A percentile compares a stretch with the other conserved stretches of the same genome.
These are phyloP conservation scores for Rynchops niger DNA, from an alignment of 2,113 vertebrate genomes.

Conservation along the genomic window DNA sequence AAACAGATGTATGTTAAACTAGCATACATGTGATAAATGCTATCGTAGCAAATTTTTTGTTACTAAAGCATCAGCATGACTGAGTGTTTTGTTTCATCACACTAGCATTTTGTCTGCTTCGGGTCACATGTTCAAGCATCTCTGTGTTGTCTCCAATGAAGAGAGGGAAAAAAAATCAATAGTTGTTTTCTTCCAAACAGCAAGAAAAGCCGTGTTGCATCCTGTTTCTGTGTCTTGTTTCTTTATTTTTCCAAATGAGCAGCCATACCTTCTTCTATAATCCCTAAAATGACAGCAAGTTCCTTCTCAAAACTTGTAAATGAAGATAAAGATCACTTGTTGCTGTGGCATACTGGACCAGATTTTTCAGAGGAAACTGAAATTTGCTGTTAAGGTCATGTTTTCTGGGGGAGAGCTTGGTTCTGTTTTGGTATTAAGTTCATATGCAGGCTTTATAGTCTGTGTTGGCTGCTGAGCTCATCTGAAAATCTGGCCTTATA, in stretches of 20 bases:
- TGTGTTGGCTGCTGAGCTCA: background rate
- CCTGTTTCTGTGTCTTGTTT: background rate
- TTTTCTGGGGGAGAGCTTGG: background rate
- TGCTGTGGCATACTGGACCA: background rate
- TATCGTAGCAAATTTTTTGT: background rate
- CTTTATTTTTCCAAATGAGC: background rate
- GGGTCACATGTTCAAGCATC: background rate
- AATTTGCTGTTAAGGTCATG: background rate
- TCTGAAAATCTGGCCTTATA: background rate
- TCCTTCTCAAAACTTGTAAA: background rate
- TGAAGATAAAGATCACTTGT: background rate
- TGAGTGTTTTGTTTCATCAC: background rate
- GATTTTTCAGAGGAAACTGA: background rate
- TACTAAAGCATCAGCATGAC: background rate
- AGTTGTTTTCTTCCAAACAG: background rate
- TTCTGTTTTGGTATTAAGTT: background rate
- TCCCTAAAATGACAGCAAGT: background rate
- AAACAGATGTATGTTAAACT: background rate
- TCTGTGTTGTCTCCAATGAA: background rate
- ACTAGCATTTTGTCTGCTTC: background rate
- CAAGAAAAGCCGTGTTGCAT: background rate
- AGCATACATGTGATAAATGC: background rate
- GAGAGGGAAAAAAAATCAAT: background rate
- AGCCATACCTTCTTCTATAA: background rate
- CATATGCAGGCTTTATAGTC: background rate